These are phyloP conservation scores for Oreocharis arfaki DNA, from an alignment of 2,113 vertebrate species.

Conservation along the genomic window DNA sequence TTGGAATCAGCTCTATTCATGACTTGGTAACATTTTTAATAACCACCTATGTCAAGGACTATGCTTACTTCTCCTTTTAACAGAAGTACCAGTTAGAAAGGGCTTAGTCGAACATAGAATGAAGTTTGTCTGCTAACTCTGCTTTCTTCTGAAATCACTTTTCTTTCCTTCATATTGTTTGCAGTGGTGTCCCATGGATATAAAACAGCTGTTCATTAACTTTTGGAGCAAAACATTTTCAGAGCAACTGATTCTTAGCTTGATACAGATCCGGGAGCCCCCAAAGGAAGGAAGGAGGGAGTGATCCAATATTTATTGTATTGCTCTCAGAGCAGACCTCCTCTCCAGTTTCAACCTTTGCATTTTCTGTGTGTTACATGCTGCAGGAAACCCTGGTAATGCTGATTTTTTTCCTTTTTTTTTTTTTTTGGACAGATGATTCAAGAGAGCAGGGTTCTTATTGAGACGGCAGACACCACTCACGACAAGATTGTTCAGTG, in stretches of 20 bases:
- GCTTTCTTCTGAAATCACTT: not conserved
- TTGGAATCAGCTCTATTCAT: not conserved
- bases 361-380: not conserved
- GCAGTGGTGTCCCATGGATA: not conserved
- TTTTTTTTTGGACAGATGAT: conserved; percentile 84
- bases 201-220: not conserved
- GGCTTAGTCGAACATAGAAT: not conserved
- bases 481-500: conserved; percentile 90
- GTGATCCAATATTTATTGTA: not conserved
- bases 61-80: not conserved
- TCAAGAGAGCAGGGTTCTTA: conserved; percentile 87
- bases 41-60: not conserved
- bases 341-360: not conserved
- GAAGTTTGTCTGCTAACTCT: not conserved
- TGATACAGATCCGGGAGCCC: not conserved
- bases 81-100: not conserved
- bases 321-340: not conserved
- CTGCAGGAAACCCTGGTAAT: not conserved
- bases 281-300: not conserved
- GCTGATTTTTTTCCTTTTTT: not conserved
- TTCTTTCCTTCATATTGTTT: not conserved
- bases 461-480: conserved; percentile 85
- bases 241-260: not conserved
- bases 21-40: not conserved
- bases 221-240: not conserved